A percentile compares a stretch with the other conserved stretches of the same genome.
These are phyloP conservation scores for Myotis planiceps DNA, from an alignment of 2,797 vertebrate genomes.

Conservation along the genomic window DNA sequence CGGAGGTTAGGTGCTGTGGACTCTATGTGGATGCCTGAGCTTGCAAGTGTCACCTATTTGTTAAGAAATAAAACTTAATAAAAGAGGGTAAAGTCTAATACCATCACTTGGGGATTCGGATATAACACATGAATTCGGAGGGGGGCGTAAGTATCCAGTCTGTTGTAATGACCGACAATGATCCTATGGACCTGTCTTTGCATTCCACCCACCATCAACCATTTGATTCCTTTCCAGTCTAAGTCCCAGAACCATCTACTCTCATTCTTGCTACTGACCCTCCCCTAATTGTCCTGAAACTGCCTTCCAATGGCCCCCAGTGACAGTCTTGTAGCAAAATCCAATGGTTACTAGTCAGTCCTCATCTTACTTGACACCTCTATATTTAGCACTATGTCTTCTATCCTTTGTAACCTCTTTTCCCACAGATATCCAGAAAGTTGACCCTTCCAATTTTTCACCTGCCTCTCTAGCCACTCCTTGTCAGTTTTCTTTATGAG, in stretches of 20 bases:
- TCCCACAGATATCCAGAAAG: neutral
- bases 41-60: neutral
- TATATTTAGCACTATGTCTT: neutral
- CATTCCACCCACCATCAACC: fast-evolving
- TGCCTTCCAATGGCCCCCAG: neutral
- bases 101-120: neutral
- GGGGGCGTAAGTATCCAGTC: neutral
- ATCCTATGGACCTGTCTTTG: neutral
- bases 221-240: neutral
- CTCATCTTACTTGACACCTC: neutral
- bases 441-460: neutral
- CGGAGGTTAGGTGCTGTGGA: neutral
- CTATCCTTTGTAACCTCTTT: neutral
- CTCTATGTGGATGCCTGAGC: neutral
- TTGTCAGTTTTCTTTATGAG: neutral
- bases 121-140: neutral
- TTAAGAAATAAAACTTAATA: neutral
- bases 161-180: neutral
- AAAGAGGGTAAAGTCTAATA: neutral
- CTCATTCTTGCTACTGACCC: neutral
- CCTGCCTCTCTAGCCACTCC: neutral
- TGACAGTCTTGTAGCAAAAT: neutral
- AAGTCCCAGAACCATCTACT: neutral
- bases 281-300: neutral
- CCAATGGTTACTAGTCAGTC: neutral